Evolutionary conservation across 2,113 vertebrate genomes (phyloP).

Genomic region (rabbit (Oryctolagus cuniculus)): DNA sequence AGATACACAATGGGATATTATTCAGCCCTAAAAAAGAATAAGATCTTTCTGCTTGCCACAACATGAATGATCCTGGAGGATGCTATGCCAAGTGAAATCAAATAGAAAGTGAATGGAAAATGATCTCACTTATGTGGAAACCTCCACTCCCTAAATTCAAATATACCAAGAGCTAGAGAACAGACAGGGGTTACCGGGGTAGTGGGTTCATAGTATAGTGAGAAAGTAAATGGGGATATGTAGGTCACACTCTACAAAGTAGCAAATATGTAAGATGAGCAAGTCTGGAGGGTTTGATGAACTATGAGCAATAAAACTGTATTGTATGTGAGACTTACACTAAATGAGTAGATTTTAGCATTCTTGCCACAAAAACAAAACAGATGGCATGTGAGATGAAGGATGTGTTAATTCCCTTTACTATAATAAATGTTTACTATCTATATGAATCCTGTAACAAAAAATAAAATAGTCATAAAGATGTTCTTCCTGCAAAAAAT

Average conservation of each 20-base stretch:
- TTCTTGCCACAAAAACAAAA: background rate
- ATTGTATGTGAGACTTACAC: background rate
- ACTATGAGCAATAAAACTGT: background rate
- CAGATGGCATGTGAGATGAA: background rate
- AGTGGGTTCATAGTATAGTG: background rate
- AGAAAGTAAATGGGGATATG: background rate
- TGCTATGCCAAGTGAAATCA: background rate
- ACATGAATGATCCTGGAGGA: background rate
- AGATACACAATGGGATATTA: background rate
- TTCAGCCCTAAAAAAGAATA: background rate
- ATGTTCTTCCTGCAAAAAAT: slow-evolving; percentile 23
- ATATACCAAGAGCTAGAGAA: background rate
- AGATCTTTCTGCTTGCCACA: background rate
- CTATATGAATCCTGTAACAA: background rate
- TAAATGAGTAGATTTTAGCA: background rate
- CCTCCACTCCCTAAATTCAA: background rate
- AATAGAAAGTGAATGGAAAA: background rate
- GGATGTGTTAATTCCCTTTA: background rate
- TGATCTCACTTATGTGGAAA: background rate
- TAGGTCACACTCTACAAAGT: background rate
- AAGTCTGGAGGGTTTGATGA: background rate
- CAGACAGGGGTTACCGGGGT: background rate
- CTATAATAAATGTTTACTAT: background rate
- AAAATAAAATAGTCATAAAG: background rate
- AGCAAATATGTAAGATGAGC: background rate